Percentiles rank a stretch among this genome's conserved stretches.
Conservation (phyloP, 2,113 vertebrate species). For the Lophius piscatorius region DNA sequence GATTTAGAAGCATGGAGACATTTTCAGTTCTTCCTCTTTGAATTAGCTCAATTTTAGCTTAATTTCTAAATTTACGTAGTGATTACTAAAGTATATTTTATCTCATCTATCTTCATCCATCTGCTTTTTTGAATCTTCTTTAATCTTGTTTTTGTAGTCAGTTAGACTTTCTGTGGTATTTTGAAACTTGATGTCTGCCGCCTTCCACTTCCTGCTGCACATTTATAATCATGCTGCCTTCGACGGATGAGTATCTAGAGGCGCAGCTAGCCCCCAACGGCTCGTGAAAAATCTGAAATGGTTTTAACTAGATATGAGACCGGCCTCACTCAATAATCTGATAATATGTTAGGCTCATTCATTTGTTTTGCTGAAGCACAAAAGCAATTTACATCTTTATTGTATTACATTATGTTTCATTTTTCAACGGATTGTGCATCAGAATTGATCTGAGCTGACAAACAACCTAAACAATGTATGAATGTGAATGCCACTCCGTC, state of each 20-base stretch:
- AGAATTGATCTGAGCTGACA: neutral
- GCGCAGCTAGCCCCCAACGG: neutral
- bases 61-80: too few species aligned
- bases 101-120: too few species aligned
- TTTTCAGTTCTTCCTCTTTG: too few species aligned
- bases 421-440: neutral
- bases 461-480: neutral
- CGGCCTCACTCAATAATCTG: neutral
- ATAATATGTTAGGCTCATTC: neutral
- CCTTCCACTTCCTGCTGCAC: neutral
- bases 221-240: slow-evolving; percentile 14
- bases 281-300: slow-evolving; percentile 1
- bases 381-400: neutral
- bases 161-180: too few species aligned
- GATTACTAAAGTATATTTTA: too few species aligned
- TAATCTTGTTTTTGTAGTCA: too few species aligned
- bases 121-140: too few species aligned
- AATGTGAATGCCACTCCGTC: neutral
- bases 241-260: neutral
- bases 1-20: too few species aligned
- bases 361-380: neutral
- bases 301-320: neutral
- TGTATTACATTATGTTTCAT: neutral
- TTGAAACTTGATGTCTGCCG: slow-evolving; percentile 1
- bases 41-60: too few species aligned